These are phyloP conservation scores for Panzeria rudis DNA, from an alignment of 2,888 invertebrate species.

Conservation along the genomic window DNA sequence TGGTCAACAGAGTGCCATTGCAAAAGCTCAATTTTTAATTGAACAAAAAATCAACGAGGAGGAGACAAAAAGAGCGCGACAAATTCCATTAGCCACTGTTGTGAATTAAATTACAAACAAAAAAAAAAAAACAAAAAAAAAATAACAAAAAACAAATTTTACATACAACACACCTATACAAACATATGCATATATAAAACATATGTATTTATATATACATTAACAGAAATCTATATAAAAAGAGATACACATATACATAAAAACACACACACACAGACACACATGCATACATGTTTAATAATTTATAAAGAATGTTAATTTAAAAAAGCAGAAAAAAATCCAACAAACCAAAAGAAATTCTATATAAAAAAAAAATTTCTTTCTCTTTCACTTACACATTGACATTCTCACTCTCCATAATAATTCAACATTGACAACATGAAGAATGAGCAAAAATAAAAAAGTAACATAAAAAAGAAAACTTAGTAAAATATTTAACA, in stretches of 20 bases:
- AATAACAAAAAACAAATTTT: slow-evolving; percentile 53
- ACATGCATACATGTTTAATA: slow-evolving; percentile 62
- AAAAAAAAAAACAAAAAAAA: slow-evolving; percentile 53
- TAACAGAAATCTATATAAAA: slow-evolving; percentile 21
- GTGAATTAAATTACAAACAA: slow-evolving; percentile 79
- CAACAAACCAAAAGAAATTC: slow-evolving; percentile 70
- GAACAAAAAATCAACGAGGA: slow-evolving; percentile 98
- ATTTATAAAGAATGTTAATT: slow-evolving; percentile 64
- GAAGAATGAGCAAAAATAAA: slow-evolving; percentile 21
- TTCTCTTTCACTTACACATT: slow-evolving; percentile 29
- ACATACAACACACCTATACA: slow-evolving; percentile 6
- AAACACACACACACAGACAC: slow-evolving; percentile 30
- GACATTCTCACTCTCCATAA: slow-evolving; percentile 29
- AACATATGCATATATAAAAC: slow-evolving; percentile 10
- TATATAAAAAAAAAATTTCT: slow-evolving; percentile 67
- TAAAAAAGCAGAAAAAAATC: slow-evolving; percentile 70
- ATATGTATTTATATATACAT: slow-evolving; percentile 22
- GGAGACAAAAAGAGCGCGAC: slow-evolving; percentile 96
- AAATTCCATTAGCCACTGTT: slow-evolving; percentile 88
- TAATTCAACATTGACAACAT: slow-evolving; percentile 31
- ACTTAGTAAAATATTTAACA: slow-evolving; percentile 70
- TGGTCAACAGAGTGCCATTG: slow-evolving; percentile 94
- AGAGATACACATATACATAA: slow-evolving; percentile 27
- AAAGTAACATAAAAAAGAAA: slow-evolving; percentile 52
- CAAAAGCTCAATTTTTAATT: slow-evolving; percentile 96